Percentiles rank a stretch among this genome's conserved stretches.
phyloP scores from a whole-genome alignment of 2,888 invertebrate species.

The Nysson spinosus region DNA sequence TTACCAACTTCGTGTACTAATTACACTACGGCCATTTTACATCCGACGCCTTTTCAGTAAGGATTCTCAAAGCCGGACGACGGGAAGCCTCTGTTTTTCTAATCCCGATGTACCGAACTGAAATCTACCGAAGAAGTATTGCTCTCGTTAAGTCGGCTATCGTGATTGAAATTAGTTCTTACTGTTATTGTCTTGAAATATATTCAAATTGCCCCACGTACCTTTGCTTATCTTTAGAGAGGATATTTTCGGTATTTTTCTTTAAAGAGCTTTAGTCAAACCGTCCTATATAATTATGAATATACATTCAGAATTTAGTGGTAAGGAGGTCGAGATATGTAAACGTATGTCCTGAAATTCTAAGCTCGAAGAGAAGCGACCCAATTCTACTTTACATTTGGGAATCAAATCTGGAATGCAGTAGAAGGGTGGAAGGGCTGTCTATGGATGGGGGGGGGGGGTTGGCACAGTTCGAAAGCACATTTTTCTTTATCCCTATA shows the following conservation, averaged over 20 bases:
- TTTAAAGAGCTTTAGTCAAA: no score
- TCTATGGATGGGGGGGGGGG: conserved; percentile 60
- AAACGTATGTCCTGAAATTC: conserved; percentile 32
- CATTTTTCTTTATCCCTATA: conserved; percentile 55
- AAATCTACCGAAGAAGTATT: no score
- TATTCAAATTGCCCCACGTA: no score
- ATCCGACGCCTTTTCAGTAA: conserved; percentile 14
- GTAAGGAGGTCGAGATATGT: no score
- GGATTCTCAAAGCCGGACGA: conserved; percentile 13
- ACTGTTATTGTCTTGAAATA: no score
- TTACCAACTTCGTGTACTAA: conserved; percentile 54
- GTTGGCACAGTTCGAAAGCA: conserved; percentile 57
- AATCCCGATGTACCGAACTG: background rate
- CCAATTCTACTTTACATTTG: conserved; percentile 24
- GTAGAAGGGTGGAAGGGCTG: conserved; percentile 48
- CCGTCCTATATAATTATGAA: no score
- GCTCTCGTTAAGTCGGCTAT: no score
- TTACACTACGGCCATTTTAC: conserved; percentile 41
- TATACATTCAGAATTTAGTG: no score
- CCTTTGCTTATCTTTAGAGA: no score
- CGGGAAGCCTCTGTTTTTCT: background rate
- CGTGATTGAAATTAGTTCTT: no score
- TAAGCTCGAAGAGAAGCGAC: conserved; percentile 21
- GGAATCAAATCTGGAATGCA: conserved; percentile 36
- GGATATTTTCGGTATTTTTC: no score